Conservation (phyloP, 2,888 invertebrate species). For the Drosophila tripunctata region DNA sequence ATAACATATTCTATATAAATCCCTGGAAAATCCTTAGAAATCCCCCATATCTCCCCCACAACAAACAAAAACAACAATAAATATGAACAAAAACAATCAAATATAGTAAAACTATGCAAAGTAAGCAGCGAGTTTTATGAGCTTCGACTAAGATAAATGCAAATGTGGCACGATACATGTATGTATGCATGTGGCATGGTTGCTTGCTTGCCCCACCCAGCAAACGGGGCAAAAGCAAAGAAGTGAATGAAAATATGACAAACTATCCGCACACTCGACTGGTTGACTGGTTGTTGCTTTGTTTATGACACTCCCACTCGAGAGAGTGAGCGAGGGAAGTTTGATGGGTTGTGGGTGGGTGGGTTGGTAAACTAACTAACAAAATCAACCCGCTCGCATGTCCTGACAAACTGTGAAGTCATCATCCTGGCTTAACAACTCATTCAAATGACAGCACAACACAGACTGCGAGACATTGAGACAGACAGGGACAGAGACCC, state of each 20-base stretch:
- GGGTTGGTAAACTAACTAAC: background rate
- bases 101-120: conserved; percentile 35
- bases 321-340: background rate
- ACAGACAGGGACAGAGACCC: conserved; percentile 16
- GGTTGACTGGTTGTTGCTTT: conserved; percentile 36
- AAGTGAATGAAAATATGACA: conserved; percentile 56
- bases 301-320: conserved; percentile 17
- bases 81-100: conserved; percentile 21
- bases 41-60: no score
- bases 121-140: conserved; percentile 39
- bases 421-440: conserved; percentile 80
- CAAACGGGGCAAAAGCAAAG: conserved; percentile 8
- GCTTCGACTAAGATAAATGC: conserved; percentile 71
- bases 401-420: conserved; percentile 80
- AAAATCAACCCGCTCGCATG: conserved; percentile 56
- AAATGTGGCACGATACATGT: conserved; percentile 70
- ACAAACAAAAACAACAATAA: background rate
- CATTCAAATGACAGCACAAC: conserved; percentile 68
- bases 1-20: no score
- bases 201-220: conserved; percentile 27
- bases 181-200: conserved; percentile 32
- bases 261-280: conserved; percentile 61
- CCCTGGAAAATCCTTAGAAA: no score
- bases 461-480: conserved; percentile 20
- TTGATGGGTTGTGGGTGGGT: conserved; percentile 5